These are phyloP conservation scores for Amphiprion ocellaris DNA, from an alignment of 2,113 vertebrate species.

Conservation along the genomic window DNA sequence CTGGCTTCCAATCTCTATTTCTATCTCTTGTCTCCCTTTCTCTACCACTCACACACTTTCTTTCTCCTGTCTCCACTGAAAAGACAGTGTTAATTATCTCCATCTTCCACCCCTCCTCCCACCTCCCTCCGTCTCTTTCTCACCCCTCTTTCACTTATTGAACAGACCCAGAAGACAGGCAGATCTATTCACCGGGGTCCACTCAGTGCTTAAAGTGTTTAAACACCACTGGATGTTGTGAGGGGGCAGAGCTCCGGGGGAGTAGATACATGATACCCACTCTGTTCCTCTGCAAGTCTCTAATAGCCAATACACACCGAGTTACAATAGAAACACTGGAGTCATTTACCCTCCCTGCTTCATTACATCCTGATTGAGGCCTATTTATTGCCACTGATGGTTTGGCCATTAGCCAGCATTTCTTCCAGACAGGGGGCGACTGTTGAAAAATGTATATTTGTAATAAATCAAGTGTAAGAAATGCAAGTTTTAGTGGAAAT, in stretches of 20 bases:
- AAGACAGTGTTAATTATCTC: slow-evolving; percentile 65
- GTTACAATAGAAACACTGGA: slow-evolving; percentile 70
- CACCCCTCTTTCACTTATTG: slow-evolving; percentile 57
- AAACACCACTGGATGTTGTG: slow-evolving; percentile 66
- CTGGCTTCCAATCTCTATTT: slow-evolving; percentile 19
- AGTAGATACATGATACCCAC: slow-evolving; percentile 63
- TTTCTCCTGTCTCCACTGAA: slow-evolving; percentile 51
- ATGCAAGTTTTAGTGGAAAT: not conserved
- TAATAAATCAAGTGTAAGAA: not conserved
- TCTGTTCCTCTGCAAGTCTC: slow-evolving; percentile 61
- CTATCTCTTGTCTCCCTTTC: slow-evolving; percentile 25
- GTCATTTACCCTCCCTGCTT: slow-evolving; percentile 62
- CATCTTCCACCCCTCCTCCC: not conserved
- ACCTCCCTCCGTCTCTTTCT: slow-evolving; percentile 9
- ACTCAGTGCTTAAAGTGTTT: slow-evolving; percentile 72
- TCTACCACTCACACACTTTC: slow-evolving; percentile 22
- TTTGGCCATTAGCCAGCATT: slow-evolving; percentile 43
- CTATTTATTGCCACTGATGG: slow-evolving; percentile 31
- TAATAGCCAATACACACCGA: slow-evolving; percentile 64
- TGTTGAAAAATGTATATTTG: slow-evolving; percentile 13
- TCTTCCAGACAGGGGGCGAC: slow-evolving; percentile 11
- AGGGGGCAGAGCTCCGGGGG: slow-evolving; percentile 42
- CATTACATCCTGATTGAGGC: slow-evolving; percentile 58
- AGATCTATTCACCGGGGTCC: slow-evolving; percentile 75
- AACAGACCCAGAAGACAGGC: slow-evolving; percentile 65